Conservation (phyloP, 2,888 invertebrate species). For the Polietes domitor region DNA sequence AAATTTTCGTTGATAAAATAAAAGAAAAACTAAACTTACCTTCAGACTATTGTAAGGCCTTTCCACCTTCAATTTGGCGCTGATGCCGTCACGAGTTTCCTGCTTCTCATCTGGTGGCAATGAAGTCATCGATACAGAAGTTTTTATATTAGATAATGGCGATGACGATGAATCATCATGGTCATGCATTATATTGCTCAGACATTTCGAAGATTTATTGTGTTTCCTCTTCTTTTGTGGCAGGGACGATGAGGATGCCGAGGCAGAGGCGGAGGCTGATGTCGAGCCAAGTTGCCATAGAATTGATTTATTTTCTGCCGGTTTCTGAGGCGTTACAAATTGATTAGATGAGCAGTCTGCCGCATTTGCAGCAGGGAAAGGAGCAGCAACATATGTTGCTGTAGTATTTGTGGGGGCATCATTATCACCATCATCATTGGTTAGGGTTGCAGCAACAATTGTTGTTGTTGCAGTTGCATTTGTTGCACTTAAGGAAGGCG, state of each 20-base stretch:
- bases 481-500: not conserved
- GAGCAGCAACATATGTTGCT: not conserved
- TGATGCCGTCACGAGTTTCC: conserved; percentile 81
- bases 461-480: conserved; percentile 14
- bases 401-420: not conserved
- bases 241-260: conserved; percentile 70
- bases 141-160: conserved; percentile 73
- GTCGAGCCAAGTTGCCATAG: conserved; percentile 51
- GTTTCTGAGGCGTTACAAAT: conserved; percentile 64
- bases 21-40: conserved; percentile 73
- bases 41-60: conserved; percentile 92
- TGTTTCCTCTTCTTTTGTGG: conserved; percentile 75
- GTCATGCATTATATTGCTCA: conserved; percentile 30
- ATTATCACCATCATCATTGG: too few species aligned
- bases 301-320: conserved; percentile 58
- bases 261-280: conserved; percentile 56
- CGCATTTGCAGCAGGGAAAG: conserved; percentile 32
- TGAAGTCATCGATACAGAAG: conserved; percentile 87
- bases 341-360: conserved; percentile 45
- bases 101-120: conserved; percentile 84
- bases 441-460: conserved; percentile 5
- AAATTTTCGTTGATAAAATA: conserved; percentile 22
- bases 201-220: conserved; percentile 64
- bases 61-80: conserved; percentile 83
- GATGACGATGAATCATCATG: conserved; percentile 55